Evolutionary conservation across 2,888 invertebrate genomes (phyloP).

Genomic region (Hypomecis atomaria): DNA sequence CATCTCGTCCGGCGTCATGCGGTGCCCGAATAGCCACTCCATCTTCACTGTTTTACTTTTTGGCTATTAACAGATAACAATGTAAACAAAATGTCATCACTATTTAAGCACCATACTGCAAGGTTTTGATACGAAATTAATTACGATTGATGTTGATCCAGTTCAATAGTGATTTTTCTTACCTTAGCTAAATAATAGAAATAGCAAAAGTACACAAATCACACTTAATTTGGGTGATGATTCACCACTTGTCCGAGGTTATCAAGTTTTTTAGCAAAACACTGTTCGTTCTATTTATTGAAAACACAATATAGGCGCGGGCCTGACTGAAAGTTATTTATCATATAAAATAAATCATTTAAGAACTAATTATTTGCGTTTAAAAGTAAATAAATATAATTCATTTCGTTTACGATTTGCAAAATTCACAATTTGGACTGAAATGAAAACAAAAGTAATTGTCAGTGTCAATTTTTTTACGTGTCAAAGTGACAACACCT

Average conservation of each 20-base stretch:
- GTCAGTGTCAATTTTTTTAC: too few species aligned
- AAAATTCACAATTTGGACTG: too few species aligned
- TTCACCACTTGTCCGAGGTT: slow-evolving; percentile 38
- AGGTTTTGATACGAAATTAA: not conserved
- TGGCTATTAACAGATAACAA: not conserved
- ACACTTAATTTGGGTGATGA: slow-evolving; percentile 42
- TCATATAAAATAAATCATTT: too few species aligned
- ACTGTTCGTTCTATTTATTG: not conserved
- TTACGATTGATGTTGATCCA: not conserved
- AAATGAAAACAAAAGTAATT: too few species aligned
- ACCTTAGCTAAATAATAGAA: slow-evolving; percentile 1
- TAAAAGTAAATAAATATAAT: too few species aligned
- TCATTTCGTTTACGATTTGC: too few species aligned
- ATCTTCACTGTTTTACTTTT: slow-evolving; percentile 66
- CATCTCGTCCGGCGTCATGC: slow-evolving; percentile 98
- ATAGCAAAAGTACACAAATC: slow-evolving; percentile 1
- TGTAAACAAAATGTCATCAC: not conserved
- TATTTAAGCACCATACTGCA: not conserved
- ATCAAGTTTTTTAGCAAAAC: slow-evolving; percentile 2
- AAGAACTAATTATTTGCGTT: too few species aligned
- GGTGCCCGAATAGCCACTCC: slow-evolving; percentile 98
- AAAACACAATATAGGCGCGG: not conserved
- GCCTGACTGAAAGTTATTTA: too few species aligned
- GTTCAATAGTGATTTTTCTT: not conserved
- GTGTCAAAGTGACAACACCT: too few species aligned